Evolutionary conservation across 2,797 vertebrate species (phyloP).

Genomic region (Morelia viridis): DNA sequence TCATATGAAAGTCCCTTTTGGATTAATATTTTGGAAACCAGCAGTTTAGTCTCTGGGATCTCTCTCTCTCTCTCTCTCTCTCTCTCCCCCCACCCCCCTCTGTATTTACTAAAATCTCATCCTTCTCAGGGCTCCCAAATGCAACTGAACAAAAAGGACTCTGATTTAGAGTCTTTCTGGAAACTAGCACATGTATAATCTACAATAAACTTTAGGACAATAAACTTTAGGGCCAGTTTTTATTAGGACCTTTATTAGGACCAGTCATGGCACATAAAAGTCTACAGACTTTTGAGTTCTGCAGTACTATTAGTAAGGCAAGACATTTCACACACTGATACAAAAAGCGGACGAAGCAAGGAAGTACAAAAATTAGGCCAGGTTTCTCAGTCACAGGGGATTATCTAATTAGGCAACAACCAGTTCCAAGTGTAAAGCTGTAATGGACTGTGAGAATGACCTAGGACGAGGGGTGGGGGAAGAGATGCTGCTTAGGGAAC

Average conservation of each 20-base stretch:
- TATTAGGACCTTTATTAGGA: no score
- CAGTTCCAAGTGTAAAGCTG: not conserved
- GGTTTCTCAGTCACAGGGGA: not conserved
- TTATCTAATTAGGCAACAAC: not conserved
- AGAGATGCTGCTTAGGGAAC: no score
- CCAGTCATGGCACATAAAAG: not conserved
- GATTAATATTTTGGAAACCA: constrained; percentile 46
- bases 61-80: constrained; percentile 10
- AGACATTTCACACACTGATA: not conserved
- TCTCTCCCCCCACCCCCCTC: not conserved
- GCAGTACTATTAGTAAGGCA: not conserved
- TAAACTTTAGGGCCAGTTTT: no score
- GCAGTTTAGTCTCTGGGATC: constrained; percentile 57
- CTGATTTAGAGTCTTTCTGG: not conserved
- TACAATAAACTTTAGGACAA: no score
- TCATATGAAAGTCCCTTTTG: not conserved
- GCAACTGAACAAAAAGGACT: not conserved
- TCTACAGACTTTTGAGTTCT: not conserved
- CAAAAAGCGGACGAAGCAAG: not conserved
- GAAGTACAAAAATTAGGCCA: not conserved
- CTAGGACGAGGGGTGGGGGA: no score
- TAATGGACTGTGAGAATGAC: no score
- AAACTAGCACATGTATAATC: not conserved
- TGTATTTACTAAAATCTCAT: not conserved
- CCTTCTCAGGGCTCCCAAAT: constrained; percentile 10